Evolutionary conservation across 2,797 vertebrate genomes (phyloP).

Genomic region (Dermochelys coriacea): DNA sequence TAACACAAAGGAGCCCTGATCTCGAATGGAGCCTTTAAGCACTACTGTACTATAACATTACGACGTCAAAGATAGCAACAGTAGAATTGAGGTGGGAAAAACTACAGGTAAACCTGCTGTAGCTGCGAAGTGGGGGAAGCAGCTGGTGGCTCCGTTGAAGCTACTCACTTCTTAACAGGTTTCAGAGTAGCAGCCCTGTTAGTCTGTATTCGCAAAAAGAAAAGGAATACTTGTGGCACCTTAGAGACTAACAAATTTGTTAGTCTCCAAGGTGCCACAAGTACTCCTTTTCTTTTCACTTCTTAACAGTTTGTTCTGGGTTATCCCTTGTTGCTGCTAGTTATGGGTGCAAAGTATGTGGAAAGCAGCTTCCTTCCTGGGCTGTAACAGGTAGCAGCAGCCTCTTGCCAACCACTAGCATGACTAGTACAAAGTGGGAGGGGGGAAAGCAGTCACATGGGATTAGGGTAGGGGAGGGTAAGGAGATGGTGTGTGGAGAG

Average conservation of each 20-base stretch:
- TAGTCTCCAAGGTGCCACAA: too few relatives aligned
- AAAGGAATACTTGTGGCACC: too few relatives aligned
- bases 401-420: fast-evolving
- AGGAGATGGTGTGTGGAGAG: neutral
- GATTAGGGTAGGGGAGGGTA: too few relatives aligned
- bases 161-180: neutral
- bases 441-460: fast-evolving
- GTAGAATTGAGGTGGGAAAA: neutral
- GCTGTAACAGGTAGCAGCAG: neutral
- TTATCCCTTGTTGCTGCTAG: neutral
- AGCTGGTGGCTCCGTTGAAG: neutral
- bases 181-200: too few relatives aligned
- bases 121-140: fast-evolving
- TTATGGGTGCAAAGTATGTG: fast-evolving
- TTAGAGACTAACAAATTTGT: too few relatives aligned
- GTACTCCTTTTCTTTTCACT: too few relatives aligned
- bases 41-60: fast-evolving
- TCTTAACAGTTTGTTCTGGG: neutral
- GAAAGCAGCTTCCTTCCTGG: fast-evolving
- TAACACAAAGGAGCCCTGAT: neutral
- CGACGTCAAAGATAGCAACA: neutral
- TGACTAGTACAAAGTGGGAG: fast-evolving
- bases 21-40: fast-evolving
- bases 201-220: too few relatives aligned
- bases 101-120: neutral